phyloP scores from a whole-genome alignment of 1,140 invertebrate species.

The Wiebesia pumilae region DNA sequence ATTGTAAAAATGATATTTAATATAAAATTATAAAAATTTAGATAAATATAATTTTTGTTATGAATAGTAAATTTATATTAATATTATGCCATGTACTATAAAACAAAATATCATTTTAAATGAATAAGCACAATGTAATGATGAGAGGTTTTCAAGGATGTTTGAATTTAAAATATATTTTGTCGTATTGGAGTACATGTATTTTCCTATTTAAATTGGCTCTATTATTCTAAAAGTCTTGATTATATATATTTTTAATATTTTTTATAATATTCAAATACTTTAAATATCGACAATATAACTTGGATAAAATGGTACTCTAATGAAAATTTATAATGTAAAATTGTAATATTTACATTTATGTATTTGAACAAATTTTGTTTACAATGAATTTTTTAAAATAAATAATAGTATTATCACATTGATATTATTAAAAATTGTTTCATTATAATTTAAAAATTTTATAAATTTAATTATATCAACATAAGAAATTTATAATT shows the following conservation, averaged over 20 bases:
- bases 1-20: background rate
- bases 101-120: background rate
- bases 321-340: too few relatives aligned
- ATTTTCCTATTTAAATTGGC: background rate
- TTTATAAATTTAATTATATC: background rate
- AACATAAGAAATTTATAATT: background rate
- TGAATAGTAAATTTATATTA: background rate
- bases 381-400: too few relatives aligned
- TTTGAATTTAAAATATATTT: background rate
- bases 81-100: background rate
- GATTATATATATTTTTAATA: background rate
- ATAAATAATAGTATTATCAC: background rate
- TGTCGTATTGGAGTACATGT: background rate
- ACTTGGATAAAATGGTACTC: background rate
- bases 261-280: background rate
- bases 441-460: background rate
- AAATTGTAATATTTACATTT: too few relatives aligned
- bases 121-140: background rate
- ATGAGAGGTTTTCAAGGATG: background rate
- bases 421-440: background rate
- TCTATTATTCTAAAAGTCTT: constrained; percentile 14
- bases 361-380: too few relatives aligned
- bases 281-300: background rate
- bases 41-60: background rate
- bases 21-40: background rate